Conservation (phyloP, 2,888 invertebrate genomes). For the Ametastegia equiseti region DNA sequence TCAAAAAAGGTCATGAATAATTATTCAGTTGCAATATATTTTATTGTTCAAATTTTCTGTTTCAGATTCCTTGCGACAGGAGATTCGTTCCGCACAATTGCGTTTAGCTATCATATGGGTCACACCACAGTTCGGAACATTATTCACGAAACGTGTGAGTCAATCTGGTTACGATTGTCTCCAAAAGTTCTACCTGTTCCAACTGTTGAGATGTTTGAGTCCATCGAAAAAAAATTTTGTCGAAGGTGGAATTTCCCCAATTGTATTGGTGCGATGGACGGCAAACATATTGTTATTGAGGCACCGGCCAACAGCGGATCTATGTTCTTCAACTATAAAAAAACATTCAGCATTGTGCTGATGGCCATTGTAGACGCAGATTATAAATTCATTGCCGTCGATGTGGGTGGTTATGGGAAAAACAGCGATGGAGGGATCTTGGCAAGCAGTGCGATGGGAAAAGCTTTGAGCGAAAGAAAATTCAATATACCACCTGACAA, state of each 20-base stretch:
- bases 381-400: constrained; percentile 58
- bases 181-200: background rate
- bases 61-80: constrained; percentile 28
- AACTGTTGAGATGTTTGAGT: background rate
- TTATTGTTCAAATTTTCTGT: background rate
- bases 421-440: constrained; percentile 60
- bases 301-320: constrained; percentile 39
- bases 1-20: background rate
- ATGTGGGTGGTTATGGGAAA: constrained; percentile 58
- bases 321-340: constrained; percentile 45
- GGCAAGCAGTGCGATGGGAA: constrained; percentile 54
- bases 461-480: constrained; percentile 49
- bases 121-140: constrained; percentile 20
- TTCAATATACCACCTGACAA: constrained; percentile 59
- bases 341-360: constrained; percentile 50
- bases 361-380: constrained; percentile 53
- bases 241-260: background rate
- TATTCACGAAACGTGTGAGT: background rate
- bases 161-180: background rate
- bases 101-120: background rate
- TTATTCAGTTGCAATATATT: background rate
- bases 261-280: background rate
- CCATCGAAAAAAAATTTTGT: background rate
- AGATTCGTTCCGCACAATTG: background rate
- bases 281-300: constrained; percentile 18